Base-by-base conservation (phyloP, 1,140 invertebrate genomes). In the Pseudomyrmex pallidus region DNA sequence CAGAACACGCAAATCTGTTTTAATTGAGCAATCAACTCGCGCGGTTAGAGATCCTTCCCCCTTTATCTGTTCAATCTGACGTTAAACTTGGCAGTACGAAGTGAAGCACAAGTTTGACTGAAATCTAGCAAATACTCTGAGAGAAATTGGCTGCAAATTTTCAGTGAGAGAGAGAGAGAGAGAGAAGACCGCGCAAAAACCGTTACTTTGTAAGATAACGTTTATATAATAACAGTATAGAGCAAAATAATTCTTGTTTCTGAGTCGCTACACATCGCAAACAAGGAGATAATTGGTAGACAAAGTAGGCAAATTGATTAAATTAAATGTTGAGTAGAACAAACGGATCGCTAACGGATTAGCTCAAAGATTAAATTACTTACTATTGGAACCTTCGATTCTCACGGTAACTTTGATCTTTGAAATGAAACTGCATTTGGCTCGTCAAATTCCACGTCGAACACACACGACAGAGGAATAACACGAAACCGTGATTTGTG, bases 341-440 rank as follows among this genome's bases (percentile, higher is more conserved):
- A 35, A 35, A 35, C 35, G 35, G 35, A 35, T 35, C 35, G 35
- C 35, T 5, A 17, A 17, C 15, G 17, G 10, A 22, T 17, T 48
- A 22, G 0, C 44, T 50, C 22, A 1, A 20, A 48, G 20, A 25
- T 66, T 66, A 66, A 66, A 46, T 46, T 46, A 66, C n/a, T n/a
- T 22, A 54, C 12, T 70, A 25, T 70, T 52, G 9, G 50, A 54
- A n/a, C 25, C 2, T 22, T 12, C 10, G 25, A 10, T 54, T 70
- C 8, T 59, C 20, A 10, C 5, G n/a, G 7, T 35, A n/a, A 70
- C 15, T 54, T 70, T 54, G 62, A 57, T 57, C 44, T 46, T 17
- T 46, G 22, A 1, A 72, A 17, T 72, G n/a, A n/a, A 72, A 44
- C 4, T 72, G 1, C 12, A 67, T 56, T 72, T 72, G 25, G 56